Conservation (phyloP, 2,888 invertebrate genomes). For the Ochlodes sylvanus region DNA sequence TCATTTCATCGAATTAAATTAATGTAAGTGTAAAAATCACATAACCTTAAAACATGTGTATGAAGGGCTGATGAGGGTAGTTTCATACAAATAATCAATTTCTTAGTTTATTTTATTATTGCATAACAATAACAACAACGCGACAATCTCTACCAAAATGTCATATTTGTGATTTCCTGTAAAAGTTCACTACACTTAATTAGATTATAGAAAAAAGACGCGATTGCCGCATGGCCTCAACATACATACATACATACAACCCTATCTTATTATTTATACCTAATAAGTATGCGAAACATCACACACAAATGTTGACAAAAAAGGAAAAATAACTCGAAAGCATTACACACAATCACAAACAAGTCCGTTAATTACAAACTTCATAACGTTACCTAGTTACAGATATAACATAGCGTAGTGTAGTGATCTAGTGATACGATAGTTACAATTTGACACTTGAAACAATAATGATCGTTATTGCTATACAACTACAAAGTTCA, state of each 20-base stretch:
- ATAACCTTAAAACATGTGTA: neutral
- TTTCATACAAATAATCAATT: neutral
- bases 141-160: conserved; percentile 59
- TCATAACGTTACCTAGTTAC: conserved; percentile 41
- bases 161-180: conserved; percentile 80
- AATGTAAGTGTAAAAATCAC: neutral
- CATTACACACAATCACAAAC: conserved; percentile 63
- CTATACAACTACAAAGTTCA: conserved; percentile 73
- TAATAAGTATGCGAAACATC: conserved; percentile 60
- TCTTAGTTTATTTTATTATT: conserved; percentile 10
- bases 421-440: conserved; percentile 40
- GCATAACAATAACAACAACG: conserved; percentile 47
- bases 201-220: conserved; percentile 71
- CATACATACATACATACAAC: conserved; percentile 58
- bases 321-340: conserved; percentile 54
- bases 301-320: conserved; percentile 49
- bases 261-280: conserved; percentile 56
- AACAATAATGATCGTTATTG: conserved; percentile 69
- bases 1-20: neutral
- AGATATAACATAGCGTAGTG: conserved; percentile 39
- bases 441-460: conserved; percentile 55
- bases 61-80: conserved; percentile 7
- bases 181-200: conserved; percentile 81
- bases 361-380: conserved; percentile 52
- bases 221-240: conserved; percentile 71